Evolutionary conservation across 2,888 invertebrate genomes (phyloP), one percentile per base, ranked within the genome.

Genomic region (Euplagia quadripunctaria): DNA sequence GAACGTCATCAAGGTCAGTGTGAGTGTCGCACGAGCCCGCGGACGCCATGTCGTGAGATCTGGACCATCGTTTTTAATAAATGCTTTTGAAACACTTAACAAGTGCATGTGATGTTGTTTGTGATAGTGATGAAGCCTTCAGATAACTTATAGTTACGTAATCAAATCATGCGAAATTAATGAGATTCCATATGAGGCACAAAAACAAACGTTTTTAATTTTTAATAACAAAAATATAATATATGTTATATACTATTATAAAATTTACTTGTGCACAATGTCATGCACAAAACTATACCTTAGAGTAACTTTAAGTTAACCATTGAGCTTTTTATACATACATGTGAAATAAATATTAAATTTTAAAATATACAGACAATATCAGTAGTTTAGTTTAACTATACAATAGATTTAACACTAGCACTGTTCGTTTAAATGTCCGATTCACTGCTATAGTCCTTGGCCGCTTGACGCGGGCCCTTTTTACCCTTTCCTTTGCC

Each of bases 321-420:
- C 93, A 94, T 95, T 95, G 95, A 95, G 95, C 95, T 94, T 94
- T 93, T 93, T 87, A 93, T 95, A 93, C 94, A 94, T 94, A 95
- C 94, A 95, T 93, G 88, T 89, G 75, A 75, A 75, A 75, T 75
- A 75, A 85, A 89, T 90, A 85, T 89, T 90, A 89, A 83, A 91
- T 74, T 86, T 88, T 88, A 86, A 89, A 91, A 91, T 93, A 88
- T 92, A 94, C 92, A 94, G 82, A 88, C 86, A 88, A 83, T 87
- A 86, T 82, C 81, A 82, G 79, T 84, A 85, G 85, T 84, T 86
- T 78, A 87, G 85, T 86, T 82, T 86, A 81, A 86, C 87, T 88
- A 86, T 88, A 86, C 87, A 88, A 82, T 85, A 88, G 86, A 89
- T 89, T 90, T 88, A 82, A 79, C 74, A 73, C 71, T 78, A 79